Evolutionary conservation across 2,113 vertebrate species (phyloP).

Genomic region (Toxotes chatareus): DNA sequence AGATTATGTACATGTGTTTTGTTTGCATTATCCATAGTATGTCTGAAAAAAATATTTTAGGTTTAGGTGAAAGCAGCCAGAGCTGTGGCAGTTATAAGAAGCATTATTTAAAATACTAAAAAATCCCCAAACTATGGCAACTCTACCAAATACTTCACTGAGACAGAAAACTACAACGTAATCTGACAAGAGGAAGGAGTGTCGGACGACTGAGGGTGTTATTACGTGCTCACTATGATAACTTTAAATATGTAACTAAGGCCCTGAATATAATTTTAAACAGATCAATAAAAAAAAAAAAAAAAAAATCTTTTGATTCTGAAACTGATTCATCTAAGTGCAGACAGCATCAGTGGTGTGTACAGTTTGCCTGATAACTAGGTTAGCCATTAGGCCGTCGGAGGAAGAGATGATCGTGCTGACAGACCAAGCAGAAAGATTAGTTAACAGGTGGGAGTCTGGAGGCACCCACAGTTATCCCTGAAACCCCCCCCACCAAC

Average conservation of each 20-base stretch:
- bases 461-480: conserved; percentile 7
- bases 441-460: conserved; percentile 73
- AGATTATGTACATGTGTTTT: conserved; percentile 15
- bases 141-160: not conserved
- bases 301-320: not conserved
- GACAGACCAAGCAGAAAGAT: conserved; percentile 61
- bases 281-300: too few relatives aligned
- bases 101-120: not conserved
- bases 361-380: conserved; percentile 57
- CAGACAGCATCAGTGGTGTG: conserved; percentile 2
- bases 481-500: not conserved
- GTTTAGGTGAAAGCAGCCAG: not conserved
- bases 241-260: too few relatives aligned
- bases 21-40: not conserved
- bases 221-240: too few relatives aligned
- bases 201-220: not conserved
- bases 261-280: too few relatives aligned
- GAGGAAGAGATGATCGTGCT: conserved; percentile 69
- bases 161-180: not conserved
- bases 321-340: conserved; percentile 43
- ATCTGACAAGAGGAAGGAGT: not conserved
- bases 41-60: not conserved
- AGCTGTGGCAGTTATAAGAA: too few relatives aligned
- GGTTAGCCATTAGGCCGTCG: conserved; percentile 71
- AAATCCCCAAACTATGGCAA: too few relatives aligned